Conservation (phyloP, 2,797 vertebrate genomes). For the Myotis findleyi region DNA sequence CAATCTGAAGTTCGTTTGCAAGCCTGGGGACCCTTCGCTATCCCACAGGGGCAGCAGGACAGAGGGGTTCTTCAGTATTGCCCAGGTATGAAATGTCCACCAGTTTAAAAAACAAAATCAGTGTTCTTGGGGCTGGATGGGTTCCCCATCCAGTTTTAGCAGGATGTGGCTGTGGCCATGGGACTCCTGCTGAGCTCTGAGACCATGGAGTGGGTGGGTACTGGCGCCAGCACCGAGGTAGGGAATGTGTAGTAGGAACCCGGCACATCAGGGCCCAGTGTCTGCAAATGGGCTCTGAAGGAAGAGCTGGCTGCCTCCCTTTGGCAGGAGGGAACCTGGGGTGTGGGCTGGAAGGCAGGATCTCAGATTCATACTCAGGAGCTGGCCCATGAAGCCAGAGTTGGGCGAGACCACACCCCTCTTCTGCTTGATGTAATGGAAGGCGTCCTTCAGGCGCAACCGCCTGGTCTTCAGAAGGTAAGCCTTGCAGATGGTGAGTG, state of each 20-base stretch:
- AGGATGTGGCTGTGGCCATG: slow-evolving; percentile 94
- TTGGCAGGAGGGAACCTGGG: slow-evolving; percentile 88
- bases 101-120: slow-evolving; percentile 73
- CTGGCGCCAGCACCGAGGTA: slow-evolving; percentile 89
- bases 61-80: too few species aligned
- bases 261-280: too few species aligned
- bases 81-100: slow-evolving; percentile 69
- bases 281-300: slow-evolving; percentile 91
- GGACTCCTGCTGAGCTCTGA: slow-evolving; percentile 94
- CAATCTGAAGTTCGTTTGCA: neutral
- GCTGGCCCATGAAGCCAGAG: slow-evolving; percentile 98
- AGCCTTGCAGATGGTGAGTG: slow-evolving; percentile 99
- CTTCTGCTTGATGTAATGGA: slow-evolving; percentile 96
- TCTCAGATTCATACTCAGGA: slow-evolving; percentile 97
- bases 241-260: too few species aligned
- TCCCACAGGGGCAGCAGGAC: too few species aligned
- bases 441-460: slow-evolving; percentile 95
- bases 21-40: too few species aligned
- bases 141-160: slow-evolving; percentile 80
- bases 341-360: slow-evolving; percentile 91
- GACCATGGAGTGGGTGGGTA: slow-evolving; percentile 92
- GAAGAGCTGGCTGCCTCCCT: slow-evolving; percentile 92
- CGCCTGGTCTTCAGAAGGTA: slow-evolving; percentile 98
- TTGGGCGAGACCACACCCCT: slow-evolving; percentile 96
- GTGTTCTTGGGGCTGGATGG: slow-evolving; percentile 60